These are phyloP conservation scores for Eubucco bourcierii DNA, from an alignment of 2,113 vertebrate genomes.

Conservation along the genomic window DNA sequence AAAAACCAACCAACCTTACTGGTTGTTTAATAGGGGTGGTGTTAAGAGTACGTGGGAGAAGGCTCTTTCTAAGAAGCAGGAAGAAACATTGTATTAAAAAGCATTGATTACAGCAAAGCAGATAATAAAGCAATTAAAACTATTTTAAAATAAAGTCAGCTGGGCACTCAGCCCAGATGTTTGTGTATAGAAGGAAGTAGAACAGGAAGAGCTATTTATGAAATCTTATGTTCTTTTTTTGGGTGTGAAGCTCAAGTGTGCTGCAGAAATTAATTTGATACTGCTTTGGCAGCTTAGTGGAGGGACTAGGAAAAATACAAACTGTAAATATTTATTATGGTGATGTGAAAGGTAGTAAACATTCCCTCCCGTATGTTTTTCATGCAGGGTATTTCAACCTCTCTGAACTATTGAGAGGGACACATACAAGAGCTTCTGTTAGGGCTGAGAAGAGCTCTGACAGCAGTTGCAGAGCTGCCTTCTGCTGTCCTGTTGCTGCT, in stretches of 20 bases:
- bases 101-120: conserved; percentile 25
- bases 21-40: background rate
- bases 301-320: background rate
- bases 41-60: background rate
- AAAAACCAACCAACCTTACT: background rate
- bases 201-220: conserved; percentile 33
- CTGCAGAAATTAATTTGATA: background rate
- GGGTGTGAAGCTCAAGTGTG: background rate
- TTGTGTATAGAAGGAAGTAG: conserved; percentile 42
- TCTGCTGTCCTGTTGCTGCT: background rate
- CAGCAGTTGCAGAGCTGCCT: background rate
- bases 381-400: background rate
- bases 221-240: background rate
- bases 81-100: conserved; percentile 14
- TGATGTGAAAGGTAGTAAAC: background rate
- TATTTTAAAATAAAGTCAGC: background rate
- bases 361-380: background rate
- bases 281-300: background rate
- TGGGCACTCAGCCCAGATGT: conserved; percentile 27
- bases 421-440: background rate
- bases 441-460: background rate
- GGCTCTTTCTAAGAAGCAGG: conserved; percentile 33
- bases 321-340: conserved; percentile 12
- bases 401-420: background rate
- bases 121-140: conserved; percentile 47